Evolutionary conservation across 2,797 vertebrate species (phyloP).

Genomic region (Mergus octosetaceus): DNA sequence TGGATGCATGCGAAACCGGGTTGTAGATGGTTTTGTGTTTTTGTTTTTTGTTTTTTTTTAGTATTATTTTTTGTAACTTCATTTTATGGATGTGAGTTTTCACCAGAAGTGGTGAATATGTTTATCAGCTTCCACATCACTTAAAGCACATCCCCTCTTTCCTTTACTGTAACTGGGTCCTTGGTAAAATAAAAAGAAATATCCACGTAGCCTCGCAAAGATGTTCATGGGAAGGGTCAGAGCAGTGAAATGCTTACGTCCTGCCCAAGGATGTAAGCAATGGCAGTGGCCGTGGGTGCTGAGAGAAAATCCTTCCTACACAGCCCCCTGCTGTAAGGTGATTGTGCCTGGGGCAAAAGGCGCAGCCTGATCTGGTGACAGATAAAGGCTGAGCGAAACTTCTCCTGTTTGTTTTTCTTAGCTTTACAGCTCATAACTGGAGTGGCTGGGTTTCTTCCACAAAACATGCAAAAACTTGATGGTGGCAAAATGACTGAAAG

Average conservation of each 20-base stretch:
- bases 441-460: not conserved
- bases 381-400: slow-evolving; percentile 23
- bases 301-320: not conserved
- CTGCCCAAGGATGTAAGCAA: not conserved
- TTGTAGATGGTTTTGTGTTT: not conserved
- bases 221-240: not conserved
- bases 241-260: not conserved
- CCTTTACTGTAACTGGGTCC: too few relatives aligned
- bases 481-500: not conserved
- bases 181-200: not conserved
- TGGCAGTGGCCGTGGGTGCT: not conserved
- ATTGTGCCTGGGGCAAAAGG: not conserved
- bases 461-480: not conserved
- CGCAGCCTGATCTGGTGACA: not conserved
- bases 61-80: not conserved
- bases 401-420: slow-evolving; percentile 35
- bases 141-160: not conserved
- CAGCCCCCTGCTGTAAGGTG: not conserved
- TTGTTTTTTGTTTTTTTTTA: not conserved
- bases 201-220: not conserved
- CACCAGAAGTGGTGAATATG: not conserved
- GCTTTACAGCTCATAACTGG: slow-evolving; percentile 29
- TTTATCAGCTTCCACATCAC: not conserved
- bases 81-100: not conserved
- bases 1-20: not conserved